Evolutionary conservation across 2,797 vertebrate genomes (phyloP), one percentile per base, ranked within the genome.

Genomic region (Sebastes jordani): DNA sequence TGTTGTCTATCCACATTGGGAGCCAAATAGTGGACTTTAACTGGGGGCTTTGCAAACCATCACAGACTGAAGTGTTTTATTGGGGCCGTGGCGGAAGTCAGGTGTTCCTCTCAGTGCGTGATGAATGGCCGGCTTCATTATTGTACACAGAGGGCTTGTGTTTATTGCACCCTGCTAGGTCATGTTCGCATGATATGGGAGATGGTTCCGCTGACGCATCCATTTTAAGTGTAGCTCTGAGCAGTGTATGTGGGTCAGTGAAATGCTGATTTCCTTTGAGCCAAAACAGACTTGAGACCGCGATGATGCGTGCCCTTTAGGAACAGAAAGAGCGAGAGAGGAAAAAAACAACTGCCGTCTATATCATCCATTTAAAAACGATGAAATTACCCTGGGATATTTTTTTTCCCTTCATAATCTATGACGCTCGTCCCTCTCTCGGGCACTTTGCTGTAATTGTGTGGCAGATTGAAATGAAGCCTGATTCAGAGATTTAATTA

Each of bases 41-140:
- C 96, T 95, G 96, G 98, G 98, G 98, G 97, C 97, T 97, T 95
- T 94, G 97, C 97, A 99, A 99, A 98, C 93, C 94, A 95, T 95
- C 95, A 92, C 86, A 86, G 90, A 89, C 89, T 65, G 69, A 71
- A 69, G 80, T 58, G 76, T 78, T 69, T 64, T 18, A 18, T 22
- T 23, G 29, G 49, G 55, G 63, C 52, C 62, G 1, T 11, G 64
- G 29, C 30, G 49, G 76, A 67, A 29, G 60, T 61, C 59, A 72
- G 76, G 76, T 74, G 58, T 64, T 74, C 62, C 59, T 60, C 42
- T 64, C 56, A 1, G 36, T 2, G 54, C n/a, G 9, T 30, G 56
- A 32, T 65, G 80, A 84, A 67, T 61, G 68, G 36, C 54, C 71
- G 25, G 63, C 68, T 73, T 74, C 72, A 61, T 80, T 71, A 23